phyloP scores from a whole-genome alignment of 2,888 invertebrate genomes.

The Pachliopta kotzebuea region DNA sequence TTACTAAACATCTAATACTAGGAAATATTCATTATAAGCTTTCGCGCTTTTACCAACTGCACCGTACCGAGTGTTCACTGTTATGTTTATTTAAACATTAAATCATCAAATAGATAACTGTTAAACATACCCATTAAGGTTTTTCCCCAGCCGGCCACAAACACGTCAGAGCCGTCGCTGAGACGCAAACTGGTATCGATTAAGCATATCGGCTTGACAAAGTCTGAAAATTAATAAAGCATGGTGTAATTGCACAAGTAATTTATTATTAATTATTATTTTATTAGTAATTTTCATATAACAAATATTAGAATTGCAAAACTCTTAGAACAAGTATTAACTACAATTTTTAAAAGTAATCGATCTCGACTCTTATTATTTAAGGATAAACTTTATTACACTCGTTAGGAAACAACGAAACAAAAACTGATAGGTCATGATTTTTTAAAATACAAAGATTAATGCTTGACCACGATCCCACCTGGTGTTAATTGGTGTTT shows the following conservation, averaged over 20 bases:
- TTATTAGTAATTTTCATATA: neutral
- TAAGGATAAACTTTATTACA: no score
- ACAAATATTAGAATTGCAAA: neutral
- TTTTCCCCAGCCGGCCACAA: constrained; percentile 83
- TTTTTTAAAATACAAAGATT: no score
- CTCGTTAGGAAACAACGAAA: no score
- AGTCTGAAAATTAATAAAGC: constrained; percentile 61
- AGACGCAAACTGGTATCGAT: constrained; percentile 56
- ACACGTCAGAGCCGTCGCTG: constrained; percentile 67
- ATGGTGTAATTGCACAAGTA: neutral
- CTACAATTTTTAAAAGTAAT: no score
- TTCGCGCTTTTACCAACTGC: neutral
- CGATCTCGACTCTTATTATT: no score
- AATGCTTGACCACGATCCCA: no score
- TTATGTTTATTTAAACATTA: neutral
- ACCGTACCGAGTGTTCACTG: neutral
- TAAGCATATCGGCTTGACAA: constrained; percentile 81
- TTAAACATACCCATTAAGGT: constrained; percentile 67
- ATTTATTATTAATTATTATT: no score
- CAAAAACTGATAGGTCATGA: no score
- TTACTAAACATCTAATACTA: no score
- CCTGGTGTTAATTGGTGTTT: no score
- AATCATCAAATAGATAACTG: neutral
- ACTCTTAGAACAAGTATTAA: no score
- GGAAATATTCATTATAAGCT: neutral